Evolutionary conservation across 2,797 vertebrate species (phyloP).

Genomic region (Numenius phaeopus): DNA sequence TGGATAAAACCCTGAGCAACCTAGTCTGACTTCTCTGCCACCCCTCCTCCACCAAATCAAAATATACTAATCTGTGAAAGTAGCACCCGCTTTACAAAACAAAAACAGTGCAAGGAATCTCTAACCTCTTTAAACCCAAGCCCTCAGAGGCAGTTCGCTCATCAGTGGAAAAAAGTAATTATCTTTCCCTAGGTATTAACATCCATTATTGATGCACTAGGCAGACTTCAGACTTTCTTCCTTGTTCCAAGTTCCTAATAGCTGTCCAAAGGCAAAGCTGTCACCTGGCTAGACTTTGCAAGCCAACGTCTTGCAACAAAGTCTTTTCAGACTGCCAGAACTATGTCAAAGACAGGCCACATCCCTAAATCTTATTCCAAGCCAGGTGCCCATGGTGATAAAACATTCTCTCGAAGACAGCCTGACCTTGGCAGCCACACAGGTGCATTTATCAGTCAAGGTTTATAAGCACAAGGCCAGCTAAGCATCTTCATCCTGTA

Average conservation of each 20-base stretch:
- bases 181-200: not conserved
- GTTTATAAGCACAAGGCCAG: not conserved
- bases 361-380: slow-evolving; percentile 56
- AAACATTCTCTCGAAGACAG: slow-evolving; percentile 61
- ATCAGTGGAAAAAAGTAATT: not conserved
- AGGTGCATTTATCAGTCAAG: slow-evolving; percentile 70
- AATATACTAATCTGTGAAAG: not conserved
- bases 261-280: not conserved
- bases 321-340: slow-evolving; percentile 40
- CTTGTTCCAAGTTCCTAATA: not conserved
- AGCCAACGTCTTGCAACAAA: not conserved
- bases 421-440: slow-evolving; percentile 19
- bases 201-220: not conserved
- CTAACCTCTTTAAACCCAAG: not conserved
- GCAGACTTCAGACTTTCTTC: not conserved
- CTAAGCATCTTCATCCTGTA: not conserved
- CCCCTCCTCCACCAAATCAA: not conserved
- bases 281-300: not conserved
- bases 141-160: not conserved
- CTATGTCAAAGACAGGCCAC: slow-evolving; percentile 14
- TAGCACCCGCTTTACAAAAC: not conserved
- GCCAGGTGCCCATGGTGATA: slow-evolving; percentile 56
- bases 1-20: not conserved
- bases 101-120: not conserved
- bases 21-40: not conserved